phyloP scores from a whole-genome alignment of 2,797 vertebrate species.

The Sardinella longiceps region DNA sequence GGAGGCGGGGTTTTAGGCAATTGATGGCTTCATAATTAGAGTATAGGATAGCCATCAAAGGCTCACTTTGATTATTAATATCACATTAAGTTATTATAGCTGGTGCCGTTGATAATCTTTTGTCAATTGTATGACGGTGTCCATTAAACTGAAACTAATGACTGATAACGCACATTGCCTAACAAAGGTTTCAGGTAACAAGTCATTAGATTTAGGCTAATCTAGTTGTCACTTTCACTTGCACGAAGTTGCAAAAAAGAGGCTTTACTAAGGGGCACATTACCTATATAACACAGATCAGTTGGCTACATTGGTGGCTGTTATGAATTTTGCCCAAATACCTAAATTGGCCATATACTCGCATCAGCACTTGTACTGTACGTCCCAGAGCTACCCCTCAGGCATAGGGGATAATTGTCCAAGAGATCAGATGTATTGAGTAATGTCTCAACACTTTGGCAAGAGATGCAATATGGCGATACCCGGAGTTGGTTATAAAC shows the following conservation, averaged over 20 bases:
- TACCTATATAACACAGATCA: background rate
- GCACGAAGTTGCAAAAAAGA: background rate
- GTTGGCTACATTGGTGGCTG: background rate
- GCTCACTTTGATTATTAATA: background rate
- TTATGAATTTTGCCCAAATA: background rate
- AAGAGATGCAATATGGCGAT: background rate
- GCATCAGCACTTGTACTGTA: background rate
- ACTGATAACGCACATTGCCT: too few relatives aligned
- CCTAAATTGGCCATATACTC: background rate
- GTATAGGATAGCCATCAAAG: background rate
- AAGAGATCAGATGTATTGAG: background rate
- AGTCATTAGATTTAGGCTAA: background rate
- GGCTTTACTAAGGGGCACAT: background rate
- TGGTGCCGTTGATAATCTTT: background rate
- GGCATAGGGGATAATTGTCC: background rate
- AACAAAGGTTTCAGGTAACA: background rate
- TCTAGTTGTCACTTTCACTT: background rate
- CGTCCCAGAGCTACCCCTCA: background rate
- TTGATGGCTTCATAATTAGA: background rate
- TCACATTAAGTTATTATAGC: background rate
- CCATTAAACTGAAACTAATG: too few relatives aligned
- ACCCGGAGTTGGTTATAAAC: background rate
- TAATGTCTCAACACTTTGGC: background rate
- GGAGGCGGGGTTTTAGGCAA: slow-evolving; percentile 32
- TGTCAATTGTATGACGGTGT: background rate